These are phyloP conservation scores for Periophthalmus magnuspinnatus DNA, from an alignment of 2,797 vertebrate species.

Conservation along the genomic window DNA sequence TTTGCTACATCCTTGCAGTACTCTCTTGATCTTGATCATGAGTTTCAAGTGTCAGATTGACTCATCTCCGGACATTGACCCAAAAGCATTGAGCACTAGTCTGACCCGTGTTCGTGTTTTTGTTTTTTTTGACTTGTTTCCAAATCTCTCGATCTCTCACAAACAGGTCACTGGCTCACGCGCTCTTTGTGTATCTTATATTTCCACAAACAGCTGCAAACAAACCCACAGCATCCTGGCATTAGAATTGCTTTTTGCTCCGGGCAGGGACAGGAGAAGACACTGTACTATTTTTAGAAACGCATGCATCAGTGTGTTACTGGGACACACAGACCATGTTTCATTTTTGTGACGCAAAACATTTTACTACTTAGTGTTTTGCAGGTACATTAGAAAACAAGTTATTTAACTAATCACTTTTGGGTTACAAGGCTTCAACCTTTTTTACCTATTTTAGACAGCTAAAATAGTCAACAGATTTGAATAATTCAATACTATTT, in stretches of 20 bases:
- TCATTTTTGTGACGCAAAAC: slow-evolving; percentile 20
- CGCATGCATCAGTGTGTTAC: slow-evolving; percentile 34
- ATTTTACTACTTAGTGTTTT: slow-evolving; percentile 12
- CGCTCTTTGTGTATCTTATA: slow-evolving; percentile 30
- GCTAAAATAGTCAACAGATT: not conserved
- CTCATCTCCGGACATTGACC: slow-evolving; percentile 68
- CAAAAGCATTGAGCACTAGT: slow-evolving; percentile 50
- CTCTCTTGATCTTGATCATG: slow-evolving; percentile 33
- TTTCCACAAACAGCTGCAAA: slow-evolving; percentile 67
- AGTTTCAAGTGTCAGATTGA: slow-evolving; percentile 49
- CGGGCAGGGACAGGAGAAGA: slow-evolving; percentile 19
- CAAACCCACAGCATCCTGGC: slow-evolving; percentile 60
- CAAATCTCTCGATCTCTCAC: slow-evolving; percentile 56
- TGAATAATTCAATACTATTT: not conserved
- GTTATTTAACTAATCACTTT: not conserved
- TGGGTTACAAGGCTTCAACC: not conserved
- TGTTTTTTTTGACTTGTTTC: slow-evolving; percentile 56
- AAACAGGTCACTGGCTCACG: slow-evolving; percentile 59
- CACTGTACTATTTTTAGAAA: slow-evolving; percentile 61
- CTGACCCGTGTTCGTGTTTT: slow-evolving; percentile 40
- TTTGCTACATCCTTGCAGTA: slow-evolving; percentile 38
- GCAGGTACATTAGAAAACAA: not conserved
- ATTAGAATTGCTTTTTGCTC: slow-evolving; percentile 41
- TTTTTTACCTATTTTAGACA: not conserved
- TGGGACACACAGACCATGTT: slow-evolving; percentile 5